Evolutionary conservation across 2,888 invertebrate genomes (phyloP).

Genomic region (Nebria salina): DNA sequence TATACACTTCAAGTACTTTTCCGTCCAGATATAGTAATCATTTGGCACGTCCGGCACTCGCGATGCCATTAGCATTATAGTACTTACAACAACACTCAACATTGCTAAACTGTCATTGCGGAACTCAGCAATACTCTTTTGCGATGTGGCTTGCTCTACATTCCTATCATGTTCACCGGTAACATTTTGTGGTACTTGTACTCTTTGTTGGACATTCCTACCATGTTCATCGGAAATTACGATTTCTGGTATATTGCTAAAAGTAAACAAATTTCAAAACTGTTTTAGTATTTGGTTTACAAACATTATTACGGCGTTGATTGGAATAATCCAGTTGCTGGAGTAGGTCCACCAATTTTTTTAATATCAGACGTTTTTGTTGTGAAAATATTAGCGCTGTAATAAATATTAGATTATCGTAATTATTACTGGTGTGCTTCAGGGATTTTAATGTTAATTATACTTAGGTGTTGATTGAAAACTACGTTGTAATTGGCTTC

Average conservation of each 20-base stretch:
- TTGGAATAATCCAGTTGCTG: not conserved
- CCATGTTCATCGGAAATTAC: too few relatives aligned
- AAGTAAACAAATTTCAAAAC: too few relatives aligned
- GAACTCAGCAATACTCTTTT: not conserved
- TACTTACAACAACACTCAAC: constrained; percentile 51
- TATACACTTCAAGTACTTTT: constrained; percentile 51
- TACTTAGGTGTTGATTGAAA: not conserved
- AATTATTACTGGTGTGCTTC: too few relatives aligned
- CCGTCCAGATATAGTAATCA: constrained; percentile 49
- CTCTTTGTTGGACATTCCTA: too few relatives aligned
- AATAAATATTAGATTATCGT: not conserved
- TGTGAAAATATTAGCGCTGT: not conserved
- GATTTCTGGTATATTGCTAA: too few relatives aligned
- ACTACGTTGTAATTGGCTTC: not conserved
- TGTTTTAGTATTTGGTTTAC: not conserved
- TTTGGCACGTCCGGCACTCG: constrained; percentile 48
- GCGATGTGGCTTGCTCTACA: too few relatives aligned
- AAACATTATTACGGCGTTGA: not conserved
- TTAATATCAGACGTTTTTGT: not conserved
- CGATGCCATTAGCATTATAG: constrained; percentile 53
- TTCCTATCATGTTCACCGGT: too few relatives aligned
- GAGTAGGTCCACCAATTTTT: not conserved
- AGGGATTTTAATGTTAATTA: not conserved
- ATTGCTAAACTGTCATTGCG: constrained; percentile 49
- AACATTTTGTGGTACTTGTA: too few relatives aligned